A percentile compares a stretch with the other conserved stretches of the same genome.
Conservation (phyloP, 2,888 invertebrate species). For the Dromius quadrimaculatus region DNA sequence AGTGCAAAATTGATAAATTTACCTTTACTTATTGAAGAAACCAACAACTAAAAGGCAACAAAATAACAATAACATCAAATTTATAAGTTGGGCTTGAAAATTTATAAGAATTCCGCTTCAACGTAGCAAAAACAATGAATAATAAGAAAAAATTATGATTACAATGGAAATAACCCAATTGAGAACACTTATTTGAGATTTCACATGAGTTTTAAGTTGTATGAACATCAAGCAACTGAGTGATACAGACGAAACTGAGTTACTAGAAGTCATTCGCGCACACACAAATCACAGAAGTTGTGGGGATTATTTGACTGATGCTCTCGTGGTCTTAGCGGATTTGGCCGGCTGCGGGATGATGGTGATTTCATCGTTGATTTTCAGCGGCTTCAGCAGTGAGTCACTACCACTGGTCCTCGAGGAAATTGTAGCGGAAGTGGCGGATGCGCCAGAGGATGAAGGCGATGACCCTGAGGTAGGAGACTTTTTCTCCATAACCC, state of each 20-base stretch:
- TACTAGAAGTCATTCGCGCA: slow-evolving; percentile 28
- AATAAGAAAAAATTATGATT: no score
- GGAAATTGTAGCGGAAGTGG: slow-evolving; percentile 59
- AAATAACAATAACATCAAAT: no score
- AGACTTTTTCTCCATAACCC: slow-evolving; percentile 82
- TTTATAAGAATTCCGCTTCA: no score
- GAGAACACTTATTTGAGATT: slow-evolving; percentile 34
- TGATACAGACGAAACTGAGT: slow-evolving; percentile 25
- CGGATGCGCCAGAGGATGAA: slow-evolving; percentile 58
- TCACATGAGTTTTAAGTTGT: slow-evolving; percentile 30
- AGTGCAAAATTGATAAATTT: no score
- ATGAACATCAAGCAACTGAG: slow-evolving; percentile 39
- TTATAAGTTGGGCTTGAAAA: no score
- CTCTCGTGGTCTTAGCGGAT: slow-evolving; percentile 55
- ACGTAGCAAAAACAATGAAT: no score
- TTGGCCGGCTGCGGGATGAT: slow-evolving; percentile 87
- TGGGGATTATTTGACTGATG: slow-evolving; percentile 35
- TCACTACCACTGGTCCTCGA: slow-evolving; percentile 65
- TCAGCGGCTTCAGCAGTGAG: slow-evolving; percentile 81
- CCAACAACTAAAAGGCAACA: no score
- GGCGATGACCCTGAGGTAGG: slow-evolving; percentile 64
- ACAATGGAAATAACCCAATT: no score
- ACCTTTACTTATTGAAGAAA: no score
- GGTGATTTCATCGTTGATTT: slow-evolving; percentile 91
- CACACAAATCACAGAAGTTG: slow-evolving; percentile 36